Base-by-base conservation (phyloP, 2,888 invertebrate species). In the Sarcophaga variegata region DNA sequence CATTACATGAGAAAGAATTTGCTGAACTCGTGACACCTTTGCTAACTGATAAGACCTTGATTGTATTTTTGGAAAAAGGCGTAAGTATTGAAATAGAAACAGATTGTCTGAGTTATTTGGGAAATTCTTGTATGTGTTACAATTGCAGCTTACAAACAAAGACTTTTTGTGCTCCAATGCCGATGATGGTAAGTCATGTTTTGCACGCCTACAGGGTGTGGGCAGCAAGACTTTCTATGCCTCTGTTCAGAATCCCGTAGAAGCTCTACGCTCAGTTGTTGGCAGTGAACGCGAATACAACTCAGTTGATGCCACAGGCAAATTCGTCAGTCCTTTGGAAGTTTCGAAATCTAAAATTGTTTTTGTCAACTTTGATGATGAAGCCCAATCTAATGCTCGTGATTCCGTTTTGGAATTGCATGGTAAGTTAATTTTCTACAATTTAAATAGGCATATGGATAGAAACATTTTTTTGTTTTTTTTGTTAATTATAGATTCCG, bases 221-320 rank as follows among this genome's bases (percentile, higher is more conserved):
- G 89, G 91, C 80, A 91, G 92, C 10, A 92, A 93, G 27, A 92
- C 94, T 1, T 96, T 96, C 91, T 93, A 96, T 76, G 95, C 96
- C 11, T 94, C 94, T 25, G 97, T 97, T 0, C 94, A 95, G 67
- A 94, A 95, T 84, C 95, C 96, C 0, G 85, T 95, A 14, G 92
- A 93, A 2, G 95, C 94, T 0, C 89, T 97, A 60, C 94, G 95
- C 88, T 93, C 94, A 47, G 90, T 95, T 8, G 93, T 94, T 0
- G 93, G 94, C 10, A 54, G 17, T 54, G 88, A 90, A 25, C 93
- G 94, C 20, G 90, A 92, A 80, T 89, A 89, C 81, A 91, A 90
- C 78, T 90, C 76, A 63, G 86, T 92, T 49, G 89, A 91, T 71
- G 86, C 88, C 14, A 87, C 78, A 8, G 92, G 92, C 4, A 88